phyloP scores from a whole-genome alignment of 2,797 vertebrate genomes.

The Graptemys geographica region DNA sequence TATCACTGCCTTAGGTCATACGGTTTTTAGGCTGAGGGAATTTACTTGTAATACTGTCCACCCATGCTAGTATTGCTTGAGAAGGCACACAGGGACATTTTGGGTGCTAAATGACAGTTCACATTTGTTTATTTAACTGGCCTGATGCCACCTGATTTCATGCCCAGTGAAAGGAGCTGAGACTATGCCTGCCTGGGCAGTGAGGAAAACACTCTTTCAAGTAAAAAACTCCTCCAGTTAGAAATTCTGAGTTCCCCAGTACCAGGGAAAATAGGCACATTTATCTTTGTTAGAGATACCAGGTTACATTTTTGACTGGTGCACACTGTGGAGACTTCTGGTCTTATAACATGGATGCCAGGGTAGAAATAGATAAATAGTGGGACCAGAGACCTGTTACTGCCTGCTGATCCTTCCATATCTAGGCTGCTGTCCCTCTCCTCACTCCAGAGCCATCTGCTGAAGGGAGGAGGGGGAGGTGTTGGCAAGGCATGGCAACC shows the following conservation, averaged over 20 bases:
- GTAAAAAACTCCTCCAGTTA: no score
- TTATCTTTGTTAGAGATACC: not conserved
- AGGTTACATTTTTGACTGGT: not conserved
- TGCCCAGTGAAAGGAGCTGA: not conserved
- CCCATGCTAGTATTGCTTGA: not conserved
- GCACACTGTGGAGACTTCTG: not conserved
- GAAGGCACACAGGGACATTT: not conserved
- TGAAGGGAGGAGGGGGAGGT: not conserved
- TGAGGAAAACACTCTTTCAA: not conserved
- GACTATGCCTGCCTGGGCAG: not conserved
- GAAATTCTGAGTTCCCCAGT: not conserved
- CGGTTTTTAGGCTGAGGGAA: not conserved
- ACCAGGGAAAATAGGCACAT: not conserved
- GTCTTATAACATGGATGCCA: not conserved
- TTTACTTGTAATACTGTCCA: not conserved
- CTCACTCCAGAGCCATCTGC: not conserved
- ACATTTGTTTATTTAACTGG: not conserved
- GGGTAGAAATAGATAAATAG: not conserved
- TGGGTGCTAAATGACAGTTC: not conserved
- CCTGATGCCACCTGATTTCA: not conserved
- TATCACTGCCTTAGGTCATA: not conserved
- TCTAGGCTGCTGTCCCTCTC: not conserved
- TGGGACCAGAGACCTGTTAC: not conserved
- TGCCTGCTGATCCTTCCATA: not conserved
- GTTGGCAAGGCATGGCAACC: not conserved